These are phyloP conservation scores for Sitta europaea DNA, from an alignment of 2,113 vertebrate genomes.

Conservation along the genomic window DNA sequence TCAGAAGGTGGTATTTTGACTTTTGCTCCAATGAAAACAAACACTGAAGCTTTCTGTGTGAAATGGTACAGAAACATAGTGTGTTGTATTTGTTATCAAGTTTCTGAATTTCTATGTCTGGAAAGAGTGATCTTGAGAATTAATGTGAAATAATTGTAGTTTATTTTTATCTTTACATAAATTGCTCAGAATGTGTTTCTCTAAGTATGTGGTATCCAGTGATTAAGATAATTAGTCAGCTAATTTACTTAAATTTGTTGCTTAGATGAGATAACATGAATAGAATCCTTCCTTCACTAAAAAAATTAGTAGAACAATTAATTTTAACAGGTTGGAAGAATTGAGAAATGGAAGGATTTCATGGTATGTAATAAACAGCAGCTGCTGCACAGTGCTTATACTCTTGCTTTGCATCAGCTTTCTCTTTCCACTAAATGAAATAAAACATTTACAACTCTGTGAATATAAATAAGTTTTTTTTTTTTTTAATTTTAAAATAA, in stretches of 20 bases:
- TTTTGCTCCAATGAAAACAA: background rate
- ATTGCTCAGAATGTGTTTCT: background rate
- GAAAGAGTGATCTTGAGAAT: background rate
- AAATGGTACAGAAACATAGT: background rate
- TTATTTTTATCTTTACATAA: background rate
- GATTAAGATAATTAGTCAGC: background rate
- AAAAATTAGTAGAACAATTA: background rate
- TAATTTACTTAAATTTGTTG: slow-evolving; percentile 7
- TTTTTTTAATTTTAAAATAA: background rate
- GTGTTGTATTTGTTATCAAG: background rate
- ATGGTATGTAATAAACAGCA: background rate
- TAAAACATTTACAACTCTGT: background rate
- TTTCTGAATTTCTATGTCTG: background rate
- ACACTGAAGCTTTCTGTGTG: background rate
- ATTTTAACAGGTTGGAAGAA: background rate
- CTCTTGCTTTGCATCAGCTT: background rate
- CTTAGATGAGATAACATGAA: background rate
- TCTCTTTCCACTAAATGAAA: background rate
- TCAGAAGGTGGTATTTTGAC: background rate
- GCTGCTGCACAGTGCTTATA: background rate
- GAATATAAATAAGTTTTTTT: background rate
- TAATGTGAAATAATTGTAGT: background rate
- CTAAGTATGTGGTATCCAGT: background rate
- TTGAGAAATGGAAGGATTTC: background rate
- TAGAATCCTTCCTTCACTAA: background rate